Base-by-base conservation (phyloP, 2,888 invertebrate genomes). In the Drosophila austrosaltans region DNA sequence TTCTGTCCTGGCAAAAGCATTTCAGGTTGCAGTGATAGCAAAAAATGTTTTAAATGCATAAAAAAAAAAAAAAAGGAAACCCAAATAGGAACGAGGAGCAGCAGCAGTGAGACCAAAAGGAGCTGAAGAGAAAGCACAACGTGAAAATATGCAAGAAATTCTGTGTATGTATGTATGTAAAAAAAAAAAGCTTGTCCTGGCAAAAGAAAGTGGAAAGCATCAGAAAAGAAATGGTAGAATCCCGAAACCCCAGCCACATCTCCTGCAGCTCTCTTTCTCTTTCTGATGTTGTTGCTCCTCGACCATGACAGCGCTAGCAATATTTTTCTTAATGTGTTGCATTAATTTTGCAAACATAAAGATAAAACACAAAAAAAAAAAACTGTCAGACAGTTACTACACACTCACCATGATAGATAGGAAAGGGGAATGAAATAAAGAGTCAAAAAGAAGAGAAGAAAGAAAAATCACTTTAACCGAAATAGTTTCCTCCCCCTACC, bases 251-350 rank as follows among this genome's bases (percentile, higher is more conserved):
- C 36, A 36, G 36, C 36, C 69, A 53, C 68, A 66, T 64, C 69
- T 54, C 72, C 76, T 56, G 20, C 8, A 36, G 1, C 53, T 58
- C 53, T 58, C 42, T 22, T 42, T 10, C 32, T 10, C 36, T 36
- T 32, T 7, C 56, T 58, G 22, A 32, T 25, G 32, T 42, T 36
- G 56, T 28, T 8, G 10, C 44, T 20, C 16, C 68, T 64, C 48
- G 65, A 66, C 59, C 63, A 56, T 59, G 56, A 63, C 63, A 77
- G 56, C 65, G 74, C 70, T 69, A 53, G 82, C 81, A 81, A 82
- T 79, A 79, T 81, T 81, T 79, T 78, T 79, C 80, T 82, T 81
- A 81, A 81, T 81, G 81, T 72, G 77, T 78, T 80, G 82, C 82
- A 82, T 82, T 82, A 80, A 82, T 78, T 82, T 74, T 64, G 58